A percentile compares a stretch with the other conserved stretches of the same genome.
Evolutionary conservation across 1,140 invertebrate species (phyloP).

Genomic region (Pseudomyrmex sp.): DNA sequence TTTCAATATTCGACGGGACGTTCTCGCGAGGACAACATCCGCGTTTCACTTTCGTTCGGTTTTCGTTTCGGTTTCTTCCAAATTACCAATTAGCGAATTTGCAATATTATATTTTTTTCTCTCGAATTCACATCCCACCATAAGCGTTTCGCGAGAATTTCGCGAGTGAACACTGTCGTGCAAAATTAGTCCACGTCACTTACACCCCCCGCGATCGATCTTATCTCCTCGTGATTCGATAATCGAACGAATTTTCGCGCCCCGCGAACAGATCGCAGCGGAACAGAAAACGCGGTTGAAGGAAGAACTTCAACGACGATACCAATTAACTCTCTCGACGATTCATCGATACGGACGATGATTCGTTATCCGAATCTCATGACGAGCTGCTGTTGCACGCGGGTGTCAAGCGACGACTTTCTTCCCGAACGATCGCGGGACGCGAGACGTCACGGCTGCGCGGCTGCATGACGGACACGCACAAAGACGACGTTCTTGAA

Average conservation of each 20-base stretch:
- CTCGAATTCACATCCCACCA: too few species aligned
- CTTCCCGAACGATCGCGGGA: background rate
- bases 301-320: background rate
- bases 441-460: background rate
- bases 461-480: slow-evolving; percentile 16
- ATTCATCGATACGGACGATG: slow-evolving; percentile 36
- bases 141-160: background rate
- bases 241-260: background rate
- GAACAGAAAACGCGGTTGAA: too few species aligned
- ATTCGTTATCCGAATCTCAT: slow-evolving; percentile 60
- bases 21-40: background rate
- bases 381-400: slow-evolving; percentile 33
- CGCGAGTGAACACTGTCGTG: background rate
- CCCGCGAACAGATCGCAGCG: background rate
- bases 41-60: background rate
- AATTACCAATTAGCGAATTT: background rate
- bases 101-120: background rate
- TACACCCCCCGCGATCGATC: background rate
- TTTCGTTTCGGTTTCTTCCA: background rate
- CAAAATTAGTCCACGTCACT: background rate
- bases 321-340: slow-evolving; percentile 39
- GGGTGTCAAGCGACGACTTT: background rate
- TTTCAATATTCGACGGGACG: background rate
- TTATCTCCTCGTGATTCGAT: background rate
- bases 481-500: slow-evolving; percentile 7